Evolutionary conservation across 1,140 invertebrate genomes (phyloP).

Genomic region (Macrotrachela quadricornifera): DNA sequence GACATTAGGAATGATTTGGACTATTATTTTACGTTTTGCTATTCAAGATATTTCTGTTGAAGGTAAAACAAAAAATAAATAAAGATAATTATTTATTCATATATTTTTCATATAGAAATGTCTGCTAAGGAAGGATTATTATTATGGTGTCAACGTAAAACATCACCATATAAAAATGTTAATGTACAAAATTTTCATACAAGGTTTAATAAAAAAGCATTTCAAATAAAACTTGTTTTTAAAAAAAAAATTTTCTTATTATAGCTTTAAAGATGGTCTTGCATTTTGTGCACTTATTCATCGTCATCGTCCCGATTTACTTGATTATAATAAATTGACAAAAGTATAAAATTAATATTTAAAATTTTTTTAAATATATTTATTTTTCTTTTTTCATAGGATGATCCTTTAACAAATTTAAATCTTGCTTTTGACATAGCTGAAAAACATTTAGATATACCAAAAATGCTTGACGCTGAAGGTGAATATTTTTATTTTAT

Average conservation of each 20-base stretch:
- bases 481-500: constrained; percentile 46
- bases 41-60: constrained; percentile 99
- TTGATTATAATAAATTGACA: constrained; percentile 92
- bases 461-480: constrained; percentile 98
- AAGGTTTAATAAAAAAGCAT: neutral
- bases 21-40: constrained; percentile 94
- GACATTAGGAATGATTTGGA: constrained; percentile 99
- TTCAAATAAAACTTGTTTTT: neutral
- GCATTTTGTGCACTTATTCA: constrained; percentile 99
- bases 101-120: constrained; percentile 47
- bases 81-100: neutral
- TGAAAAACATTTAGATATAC: constrained; percentile 98
- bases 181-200: constrained; percentile 99
- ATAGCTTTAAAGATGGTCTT: constrained; percentile 62
- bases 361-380: neutral
- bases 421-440: constrained; percentile 98
- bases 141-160: constrained; percentile 96
- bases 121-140: constrained; percentile 96
- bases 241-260: constrained; percentile 7
- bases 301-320: constrained; percentile 89
- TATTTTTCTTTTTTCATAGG: constrained; percentile 28
- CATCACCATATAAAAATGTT: constrained; percentile 97
- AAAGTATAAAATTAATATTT: constrained; percentile 42
- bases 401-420: constrained; percentile 92
- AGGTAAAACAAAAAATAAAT: constrained; percentile 22